Conservation (phyloP, 2,797 vertebrate species). For the Enoplosus armatus region DNA sequence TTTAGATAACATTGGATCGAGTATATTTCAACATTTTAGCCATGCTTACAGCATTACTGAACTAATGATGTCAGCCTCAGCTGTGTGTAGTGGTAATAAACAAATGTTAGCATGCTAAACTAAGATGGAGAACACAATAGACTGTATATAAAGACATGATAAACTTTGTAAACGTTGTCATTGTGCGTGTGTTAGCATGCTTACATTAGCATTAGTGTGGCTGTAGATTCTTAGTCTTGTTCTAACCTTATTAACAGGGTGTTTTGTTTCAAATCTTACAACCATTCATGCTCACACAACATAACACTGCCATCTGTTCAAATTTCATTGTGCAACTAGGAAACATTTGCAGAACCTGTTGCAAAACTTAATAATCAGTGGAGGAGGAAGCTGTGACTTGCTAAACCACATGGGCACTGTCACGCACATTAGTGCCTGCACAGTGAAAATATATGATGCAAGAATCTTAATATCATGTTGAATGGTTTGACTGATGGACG, state of each 20-base stretch:
- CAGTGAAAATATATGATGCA: constrained; percentile 11
- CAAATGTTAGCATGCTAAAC: background rate
- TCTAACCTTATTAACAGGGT: background rate
- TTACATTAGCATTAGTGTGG: background rate
- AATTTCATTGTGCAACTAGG: background rate
- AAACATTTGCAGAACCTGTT: constrained; percentile 35
- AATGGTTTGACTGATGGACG: background rate
- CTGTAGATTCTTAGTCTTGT: background rate
- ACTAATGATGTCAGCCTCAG: background rate
- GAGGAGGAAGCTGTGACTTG: constrained; percentile 21
- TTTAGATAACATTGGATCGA: background rate
- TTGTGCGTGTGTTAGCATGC: background rate
- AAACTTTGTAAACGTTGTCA: background rate
- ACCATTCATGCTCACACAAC: background rate
- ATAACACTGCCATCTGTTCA: background rate
- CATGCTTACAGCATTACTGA: too few species aligned
- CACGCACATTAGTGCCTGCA: background rate
- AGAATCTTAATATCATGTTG: too few species aligned
- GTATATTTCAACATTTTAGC: background rate
- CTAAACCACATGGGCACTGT: constrained; percentile 30
- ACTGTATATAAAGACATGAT: too few species aligned
- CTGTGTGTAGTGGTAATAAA: background rate
- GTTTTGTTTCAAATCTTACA: background rate
- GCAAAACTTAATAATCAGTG: constrained; percentile 50
- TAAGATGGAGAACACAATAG: background rate